A percentile compares a stretch with the other conserved stretches of the same genome.
phyloP scores from a whole-genome alignment of 2,888 invertebrate genomes.

The Sipha maydis region DNA sequence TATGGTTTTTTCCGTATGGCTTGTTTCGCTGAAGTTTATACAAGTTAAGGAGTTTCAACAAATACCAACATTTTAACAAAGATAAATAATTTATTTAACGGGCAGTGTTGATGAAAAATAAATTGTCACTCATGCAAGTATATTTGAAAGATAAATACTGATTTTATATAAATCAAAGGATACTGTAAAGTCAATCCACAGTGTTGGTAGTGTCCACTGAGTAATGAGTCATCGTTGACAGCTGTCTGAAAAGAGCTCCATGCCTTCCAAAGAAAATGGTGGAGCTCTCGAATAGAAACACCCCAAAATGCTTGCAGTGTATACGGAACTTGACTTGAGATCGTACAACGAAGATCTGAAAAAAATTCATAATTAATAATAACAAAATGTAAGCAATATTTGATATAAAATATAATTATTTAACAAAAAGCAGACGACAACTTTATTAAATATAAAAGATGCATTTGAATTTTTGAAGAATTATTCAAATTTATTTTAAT shows the following conservation, averaged over 20 bases:
- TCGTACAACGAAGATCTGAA: slow-evolving; percentile 78
- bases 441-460: background rate
- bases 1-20: slow-evolving; percentile 76
- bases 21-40: slow-evolving; percentile 70
- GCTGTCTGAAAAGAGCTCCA: slow-evolving; percentile 76
- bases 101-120: background rate
- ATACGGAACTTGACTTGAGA: slow-evolving; percentile 81
- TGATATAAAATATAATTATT: background rate
- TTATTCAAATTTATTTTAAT: background rate
- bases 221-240: slow-evolving; percentile 71
- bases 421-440: background rate
- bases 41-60: slow-evolving; percentile 66
- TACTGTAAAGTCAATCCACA: slow-evolving; percentile 66
- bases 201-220: slow-evolving; percentile 70
- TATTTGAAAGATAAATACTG: background rate
- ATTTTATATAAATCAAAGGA: slow-evolving; percentile 61
- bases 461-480: background rate
- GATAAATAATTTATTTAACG: background rate
- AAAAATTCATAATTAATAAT: slow-evolving; percentile 63
- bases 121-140: background rate
- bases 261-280: slow-evolving; percentile 80
- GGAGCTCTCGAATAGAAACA: slow-evolving; percentile 80
- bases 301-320: slow-evolving; percentile 82
- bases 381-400: background rate
- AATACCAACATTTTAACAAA: background rate